These are phyloP conservation scores for Melanotaenia pygmaea DNA, from an alignment of 2,797 vertebrate genomes.

Conservation along the genomic window DNA sequence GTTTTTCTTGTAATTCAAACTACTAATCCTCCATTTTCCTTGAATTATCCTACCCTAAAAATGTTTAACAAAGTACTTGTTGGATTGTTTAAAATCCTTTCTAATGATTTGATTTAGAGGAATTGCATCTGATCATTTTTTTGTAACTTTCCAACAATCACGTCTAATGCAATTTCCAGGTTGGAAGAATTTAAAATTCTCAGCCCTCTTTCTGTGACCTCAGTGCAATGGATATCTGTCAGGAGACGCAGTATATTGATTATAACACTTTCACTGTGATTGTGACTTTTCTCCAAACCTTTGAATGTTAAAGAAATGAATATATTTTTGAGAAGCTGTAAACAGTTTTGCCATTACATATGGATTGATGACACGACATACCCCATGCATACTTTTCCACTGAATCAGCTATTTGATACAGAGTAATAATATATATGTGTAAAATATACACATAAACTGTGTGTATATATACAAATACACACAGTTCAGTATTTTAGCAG, in stretches of 20 bases:
- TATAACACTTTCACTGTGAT: neutral
- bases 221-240: neutral
- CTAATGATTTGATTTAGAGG: neutral
- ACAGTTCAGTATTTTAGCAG: neutral
- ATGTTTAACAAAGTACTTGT: neutral
- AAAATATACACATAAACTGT: too few species aligned
- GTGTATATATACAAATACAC: neutral
- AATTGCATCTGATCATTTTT: neutral
- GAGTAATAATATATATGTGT: constrained; percentile 7
- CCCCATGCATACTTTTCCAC: neutral
- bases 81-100: constrained; percentile 14
- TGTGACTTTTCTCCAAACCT: neutral
- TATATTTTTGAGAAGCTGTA: constrained; percentile 11
- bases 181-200: constrained; percentile 7
- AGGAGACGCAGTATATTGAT: neutral
- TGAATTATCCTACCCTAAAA: neutral
- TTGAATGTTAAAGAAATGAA: neutral
- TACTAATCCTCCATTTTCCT: constrained; percentile 12
- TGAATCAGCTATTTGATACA: neutral
- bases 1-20: constrained; percentile 17
- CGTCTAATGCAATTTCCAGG: neutral
- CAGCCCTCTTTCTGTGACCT: neutral
- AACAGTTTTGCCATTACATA: constrained; percentile 8
- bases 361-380: neutral
- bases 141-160: neutral